Base-by-base conservation (phyloP, 2,797 vertebrate species). In the Aplochiton taeniatus region DNA sequence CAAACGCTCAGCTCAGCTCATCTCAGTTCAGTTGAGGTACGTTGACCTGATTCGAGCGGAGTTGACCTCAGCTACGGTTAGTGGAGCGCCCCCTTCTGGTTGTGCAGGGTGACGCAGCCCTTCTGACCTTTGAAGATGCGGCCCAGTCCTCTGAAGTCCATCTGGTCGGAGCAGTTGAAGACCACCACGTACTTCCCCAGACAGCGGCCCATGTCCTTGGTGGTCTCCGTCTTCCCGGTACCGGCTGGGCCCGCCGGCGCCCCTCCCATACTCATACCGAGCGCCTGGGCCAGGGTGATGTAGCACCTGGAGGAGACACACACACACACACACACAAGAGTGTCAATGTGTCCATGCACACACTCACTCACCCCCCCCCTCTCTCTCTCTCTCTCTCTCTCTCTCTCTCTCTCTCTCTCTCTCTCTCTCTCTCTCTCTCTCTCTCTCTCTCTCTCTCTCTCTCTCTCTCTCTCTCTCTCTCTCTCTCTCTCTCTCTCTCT, bases 251-350 rank as follows among this genome's bases (percentile, higher is more conserved):
- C 97, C 0, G 96, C 94, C 0, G 96, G 96, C 0, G 97, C 96
- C 71, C 96, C 97, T 5, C 96, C 97, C 96, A 99, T 96, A 80
- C 93, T 96, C 97, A 99, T 98, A n/a, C 94, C 94, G n/a, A 99
- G 91, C 51, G 97, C 97, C 73, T 99, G 97, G 73, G 97, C 95
- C 77, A 99, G 80, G 13, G 97, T 97, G 79, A 99, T 99, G 69
- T 99, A 99, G 83, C 97, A 99, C 81, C 97, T 99, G 63, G 44
- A 11, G 62, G n/a, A 72, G 18, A 68, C 9, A 57, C 19, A 61
- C 46, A 57, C 41, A 56, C 8, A 53, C 16, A 47, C 20, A 44
- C 1, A n/a, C 46, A 56, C 49, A 18, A 3, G 31, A 31, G 2
- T 31, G 31, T 31, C 3, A 6, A 31, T 31, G 31, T 31, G 31